Evolutionary conservation across 1,140 invertebrate genomes (phyloP), one percentile per base, ranked within the genome.

Genomic region (Lasioglossum albipes): DNA sequence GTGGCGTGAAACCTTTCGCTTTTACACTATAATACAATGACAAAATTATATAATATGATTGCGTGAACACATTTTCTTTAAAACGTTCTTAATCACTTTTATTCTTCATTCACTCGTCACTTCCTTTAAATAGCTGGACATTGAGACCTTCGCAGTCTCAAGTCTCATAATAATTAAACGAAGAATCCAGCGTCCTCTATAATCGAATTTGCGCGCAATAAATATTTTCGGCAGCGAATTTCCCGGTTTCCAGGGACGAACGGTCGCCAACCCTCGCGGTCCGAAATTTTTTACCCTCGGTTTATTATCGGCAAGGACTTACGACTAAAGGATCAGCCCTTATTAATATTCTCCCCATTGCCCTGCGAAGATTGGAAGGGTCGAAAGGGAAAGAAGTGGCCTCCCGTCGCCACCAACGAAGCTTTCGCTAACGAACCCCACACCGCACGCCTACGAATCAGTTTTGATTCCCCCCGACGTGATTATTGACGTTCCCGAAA

Each of bases 311-410:
- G n/a, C 64, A 27, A 77, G 54, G 31, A 74, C 68, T 42, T 54
- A 57, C 36, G 22, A 42, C 31, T 66, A 77, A 70, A 67, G 66
- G 18, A 52, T 7, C 42, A 42, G 45, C 59, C 69, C 84, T 87
- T 85, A 87, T 87, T 87, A 87, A 85, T 87, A 87, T 87, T 81
- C 77, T 61, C 66, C 54, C 69, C 68, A 71, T 81, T 31, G 75
- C n/a, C 6, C 20, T 7, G 18, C 3, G 81, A 72, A 67, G 69
- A 82, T 79, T 68, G 52, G 41, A 72, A 67, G 61, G 27, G 68
- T 18, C 67, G 61, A 68, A 52, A 52, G 45, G 75, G n/a, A 27
- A 54, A 62, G 57, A 77, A 82, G 62, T 65, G 68, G 68, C 75
- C 45, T 36, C 27, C 52, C 22, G 71, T 74, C 20, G 36, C 71